Conservation (phyloP, 2,797 vertebrate species). For the Leucoraja ocellata region DNA sequence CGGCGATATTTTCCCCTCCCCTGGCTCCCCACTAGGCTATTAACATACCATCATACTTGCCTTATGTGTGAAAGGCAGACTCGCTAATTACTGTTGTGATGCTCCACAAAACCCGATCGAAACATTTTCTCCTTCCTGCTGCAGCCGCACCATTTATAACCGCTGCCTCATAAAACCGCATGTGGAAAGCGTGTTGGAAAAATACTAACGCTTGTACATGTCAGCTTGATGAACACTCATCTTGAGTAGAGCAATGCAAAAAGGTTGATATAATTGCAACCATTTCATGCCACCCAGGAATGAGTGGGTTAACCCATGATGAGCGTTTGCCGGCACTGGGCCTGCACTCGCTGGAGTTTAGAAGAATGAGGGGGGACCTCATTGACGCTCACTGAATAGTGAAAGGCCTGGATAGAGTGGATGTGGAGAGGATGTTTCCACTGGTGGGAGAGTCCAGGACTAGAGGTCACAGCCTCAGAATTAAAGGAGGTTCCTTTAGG, state of each 20-base stretch:
- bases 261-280: not conserved
- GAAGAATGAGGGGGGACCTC: too few relatives aligned
- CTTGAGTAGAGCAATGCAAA: not conserved
- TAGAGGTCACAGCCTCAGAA: too few relatives aligned
- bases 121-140: constrained; percentile 5
- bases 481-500: too few relatives aligned
- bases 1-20: constrained; percentile 19
- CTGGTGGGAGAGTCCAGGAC: too few relatives aligned
- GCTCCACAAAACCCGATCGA: not conserved
- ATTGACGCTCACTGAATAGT: too few relatives aligned
- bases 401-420: too few relatives aligned
- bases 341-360: too few relatives aligned
- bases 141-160: not conserved
- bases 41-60: constrained; percentile 24
- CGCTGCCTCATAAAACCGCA: not conserved
- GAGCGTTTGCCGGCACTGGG: too few relatives aligned
- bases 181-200: not conserved
- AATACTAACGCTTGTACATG: not conserved
- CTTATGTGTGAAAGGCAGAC: constrained; percentile 34
- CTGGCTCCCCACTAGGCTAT: constrained; percentile 18
- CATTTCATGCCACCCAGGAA: not conserved
- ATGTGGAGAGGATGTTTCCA: too few relatives aligned
- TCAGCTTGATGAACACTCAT: not conserved
- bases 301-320: too few relatives aligned
- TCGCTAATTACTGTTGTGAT: constrained; percentile 37